These are phyloP conservation scores for Tortrix viridana DNA, from an alignment of 2,888 invertebrate species.

Conservation along the genomic window DNA sequence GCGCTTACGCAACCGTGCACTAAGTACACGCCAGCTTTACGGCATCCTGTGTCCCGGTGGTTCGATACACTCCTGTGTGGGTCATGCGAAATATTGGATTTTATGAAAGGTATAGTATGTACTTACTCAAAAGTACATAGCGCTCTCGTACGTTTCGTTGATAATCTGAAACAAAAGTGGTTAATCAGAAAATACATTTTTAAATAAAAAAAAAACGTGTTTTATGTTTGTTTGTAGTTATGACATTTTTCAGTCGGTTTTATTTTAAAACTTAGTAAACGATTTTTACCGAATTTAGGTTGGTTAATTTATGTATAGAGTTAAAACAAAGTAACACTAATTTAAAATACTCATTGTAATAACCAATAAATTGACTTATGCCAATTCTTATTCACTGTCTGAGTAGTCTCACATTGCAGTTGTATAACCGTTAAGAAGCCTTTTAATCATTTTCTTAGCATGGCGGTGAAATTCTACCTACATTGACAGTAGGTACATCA, in stretches of 20 bases:
- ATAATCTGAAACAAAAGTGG: conserved; percentile 33
- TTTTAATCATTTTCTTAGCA: no score
- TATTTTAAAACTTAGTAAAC: not conserved
- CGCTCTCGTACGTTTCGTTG: conserved; percentile 11
- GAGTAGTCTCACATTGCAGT: no score
- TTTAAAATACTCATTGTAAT: no score
- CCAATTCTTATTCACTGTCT: no score
- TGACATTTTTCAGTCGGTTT: not conserved
- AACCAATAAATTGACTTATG: no score
- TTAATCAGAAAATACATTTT: not conserved
- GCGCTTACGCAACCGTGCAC: conserved; percentile 67
- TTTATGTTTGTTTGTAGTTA: not conserved
- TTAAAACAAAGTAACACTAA: no score
- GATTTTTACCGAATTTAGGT: no score
- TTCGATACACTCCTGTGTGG: not conserved
- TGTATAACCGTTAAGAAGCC: no score
- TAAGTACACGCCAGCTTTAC: conserved; percentile 43
- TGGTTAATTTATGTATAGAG: no score
- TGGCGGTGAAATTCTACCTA: no score
- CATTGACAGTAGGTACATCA: no score
- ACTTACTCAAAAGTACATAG: conserved; percentile 23
- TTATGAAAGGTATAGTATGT: not conserved
- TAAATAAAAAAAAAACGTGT: not conserved
- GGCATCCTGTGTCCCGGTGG: conserved; percentile 25
- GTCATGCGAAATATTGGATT: no score